These are phyloP conservation scores for Anoplius nigerrimus DNA, from an alignment of 2,888 invertebrate genomes.

Conservation along the genomic window DNA sequence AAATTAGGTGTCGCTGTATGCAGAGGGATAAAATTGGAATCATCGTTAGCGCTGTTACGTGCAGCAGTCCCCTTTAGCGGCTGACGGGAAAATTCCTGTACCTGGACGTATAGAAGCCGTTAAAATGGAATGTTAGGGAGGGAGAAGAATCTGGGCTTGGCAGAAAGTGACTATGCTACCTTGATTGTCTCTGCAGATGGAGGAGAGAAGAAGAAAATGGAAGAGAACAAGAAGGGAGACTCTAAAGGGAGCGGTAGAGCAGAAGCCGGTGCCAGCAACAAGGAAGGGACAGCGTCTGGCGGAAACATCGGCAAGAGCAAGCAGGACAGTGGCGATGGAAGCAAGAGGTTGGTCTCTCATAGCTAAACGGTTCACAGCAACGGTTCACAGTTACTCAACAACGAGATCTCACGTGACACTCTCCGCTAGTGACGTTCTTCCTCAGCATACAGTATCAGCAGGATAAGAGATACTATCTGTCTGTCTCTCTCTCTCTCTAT, in stretches of 20 bases:
- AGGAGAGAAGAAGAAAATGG: constrained; percentile 74
- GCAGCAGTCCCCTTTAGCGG: constrained; percentile 47
- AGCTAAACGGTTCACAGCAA: constrained; percentile 67
- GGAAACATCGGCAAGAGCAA: constrained; percentile 78
- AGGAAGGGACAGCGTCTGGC: constrained; percentile 63
- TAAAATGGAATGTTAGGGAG: constrained; percentile 55
- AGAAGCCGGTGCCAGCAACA: constrained; percentile 67
- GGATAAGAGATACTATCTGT: constrained; percentile 41
- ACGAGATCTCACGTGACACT: constrained; percentile 59
- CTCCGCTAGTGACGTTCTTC: constrained; percentile 65
- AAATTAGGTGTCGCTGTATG: constrained; percentile 44
- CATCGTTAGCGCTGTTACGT: constrained; percentile 39
- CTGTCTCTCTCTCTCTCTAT: background rate
- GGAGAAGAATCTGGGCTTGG: constrained; percentile 57
- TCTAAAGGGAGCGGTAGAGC: constrained; percentile 73
- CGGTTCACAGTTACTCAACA: constrained; percentile 66
- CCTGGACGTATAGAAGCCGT: constrained; percentile 46
- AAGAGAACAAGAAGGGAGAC: constrained; percentile 71
- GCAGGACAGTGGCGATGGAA: constrained; percentile 76
- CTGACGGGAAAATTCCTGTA: constrained; percentile 40
- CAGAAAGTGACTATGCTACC: constrained; percentile 70
- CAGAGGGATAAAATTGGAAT: constrained; percentile 49
- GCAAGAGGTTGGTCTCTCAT: constrained; percentile 78
- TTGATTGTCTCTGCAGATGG: constrained; percentile 74
- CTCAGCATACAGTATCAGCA: constrained; percentile 54